phyloP scores from a whole-genome alignment of 2,113 vertebrate genomes.

The Candoia aspera region DNA sequence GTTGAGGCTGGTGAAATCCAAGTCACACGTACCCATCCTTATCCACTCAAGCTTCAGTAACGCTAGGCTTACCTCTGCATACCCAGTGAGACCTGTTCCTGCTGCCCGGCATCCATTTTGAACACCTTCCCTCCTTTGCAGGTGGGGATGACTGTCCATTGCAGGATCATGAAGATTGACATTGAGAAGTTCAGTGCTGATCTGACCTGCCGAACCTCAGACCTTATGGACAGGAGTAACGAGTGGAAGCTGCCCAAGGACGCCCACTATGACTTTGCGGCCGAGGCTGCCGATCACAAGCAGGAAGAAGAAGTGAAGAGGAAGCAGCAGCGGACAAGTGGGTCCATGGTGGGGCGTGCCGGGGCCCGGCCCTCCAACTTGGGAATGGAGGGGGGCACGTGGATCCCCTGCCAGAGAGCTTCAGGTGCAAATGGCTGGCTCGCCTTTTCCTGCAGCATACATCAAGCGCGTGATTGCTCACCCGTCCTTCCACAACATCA shows the following conservation, averaged over 20 bases:
- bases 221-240: conserved; percentile 94
- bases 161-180: conserved; percentile 98
- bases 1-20: background rate
- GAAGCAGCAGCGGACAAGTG: conserved; percentile 95
- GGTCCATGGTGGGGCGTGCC: conserved; percentile 57
- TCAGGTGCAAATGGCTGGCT: background rate
- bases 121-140: conserved; percentile 45
- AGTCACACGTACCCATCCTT: background rate
- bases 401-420: too few relatives aligned
- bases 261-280: conserved; percentile 95
- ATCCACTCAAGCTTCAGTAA: too few relatives aligned
- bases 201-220: conserved; percentile 95
- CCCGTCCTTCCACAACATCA: conserved; percentile 99
- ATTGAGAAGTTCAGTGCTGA: conserved; percentile 98
- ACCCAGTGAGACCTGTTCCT: background rate
- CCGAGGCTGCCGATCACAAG: conserved; percentile 90
- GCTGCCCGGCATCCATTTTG: background rate
- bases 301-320: conserved; percentile 93
- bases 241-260: conserved; percentile 99
- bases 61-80: background rate
- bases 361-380: accelerated
- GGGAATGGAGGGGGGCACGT: background rate
- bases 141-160: conserved; percentile 99
- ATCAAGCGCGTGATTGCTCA: conserved; percentile 98
- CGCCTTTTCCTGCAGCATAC: conserved; percentile 78